Conservation (phyloP, 2,113 vertebrate species). For the Holacanthus passer region DNA sequence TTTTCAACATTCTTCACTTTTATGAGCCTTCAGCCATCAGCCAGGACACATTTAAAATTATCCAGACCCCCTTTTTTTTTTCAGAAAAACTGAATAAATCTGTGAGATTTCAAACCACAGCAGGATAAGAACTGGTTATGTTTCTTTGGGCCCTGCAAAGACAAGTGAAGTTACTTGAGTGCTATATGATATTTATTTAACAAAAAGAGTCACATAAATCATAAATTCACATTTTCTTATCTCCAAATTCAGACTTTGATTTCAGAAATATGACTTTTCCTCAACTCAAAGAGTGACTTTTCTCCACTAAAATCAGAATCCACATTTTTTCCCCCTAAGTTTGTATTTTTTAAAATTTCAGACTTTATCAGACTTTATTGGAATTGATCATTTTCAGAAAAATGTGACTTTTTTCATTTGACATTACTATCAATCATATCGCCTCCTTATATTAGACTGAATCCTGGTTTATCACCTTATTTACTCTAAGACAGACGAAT, state of each 20-base stretch:
- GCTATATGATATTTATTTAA: no score
- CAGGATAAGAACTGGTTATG: neutral
- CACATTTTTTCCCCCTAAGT: no score
- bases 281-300: neutral
- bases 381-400: neutral
- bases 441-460: no score
- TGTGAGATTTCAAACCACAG: conserved; percentile 5
- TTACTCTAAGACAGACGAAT: neutral
- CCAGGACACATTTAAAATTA: conserved; percentile 24
- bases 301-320: neutral
- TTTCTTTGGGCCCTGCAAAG: neutral
- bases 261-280: no score
- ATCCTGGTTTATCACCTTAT: neutral
- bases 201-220: no score
- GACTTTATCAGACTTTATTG: neutral
- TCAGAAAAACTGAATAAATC: neutral
- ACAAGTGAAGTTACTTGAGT: neutral
- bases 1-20: conserved; percentile 35
- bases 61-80: neutral
- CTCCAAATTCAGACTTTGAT: no score
- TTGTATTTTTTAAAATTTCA: no score
- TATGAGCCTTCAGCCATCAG: conserved; percentile 16
- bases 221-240: neutral
- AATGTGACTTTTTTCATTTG: neutral
- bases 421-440: neutral